Conservation (phyloP, 2,797 vertebrate genomes). For the Chaetophractus vellerosus region DNA sequence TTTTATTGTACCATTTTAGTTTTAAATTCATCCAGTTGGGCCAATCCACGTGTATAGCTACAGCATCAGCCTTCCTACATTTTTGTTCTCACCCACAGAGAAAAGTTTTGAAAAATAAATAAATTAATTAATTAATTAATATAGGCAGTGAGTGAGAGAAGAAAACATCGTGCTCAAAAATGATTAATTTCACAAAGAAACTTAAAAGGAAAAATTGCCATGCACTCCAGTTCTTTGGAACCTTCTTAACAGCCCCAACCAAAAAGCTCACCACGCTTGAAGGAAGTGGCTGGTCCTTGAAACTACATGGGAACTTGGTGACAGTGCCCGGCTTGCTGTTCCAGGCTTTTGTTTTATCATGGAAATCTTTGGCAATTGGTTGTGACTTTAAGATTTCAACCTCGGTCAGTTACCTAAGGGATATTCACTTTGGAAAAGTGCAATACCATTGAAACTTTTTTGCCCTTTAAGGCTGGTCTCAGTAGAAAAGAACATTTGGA, state of each 20-base stretch:
- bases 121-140: too few relatives aligned
- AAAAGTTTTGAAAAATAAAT: neutral
- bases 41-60: neutral
- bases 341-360: conserved; percentile 71
- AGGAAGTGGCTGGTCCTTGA: neutral
- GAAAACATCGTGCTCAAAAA: neutral
- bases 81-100: neutral
- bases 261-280: too few relatives aligned
- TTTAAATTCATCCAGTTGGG: neutral
- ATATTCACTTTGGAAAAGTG: neutral
- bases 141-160: neutral
- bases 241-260: neutral
- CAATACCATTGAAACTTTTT: neutral
- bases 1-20: neutral
- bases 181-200: neutral
- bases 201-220: neutral
- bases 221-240: neutral
- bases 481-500: neutral
- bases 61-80: neutral
- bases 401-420: neutral
- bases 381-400: conserved; percentile 74
- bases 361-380: conserved; percentile 70
- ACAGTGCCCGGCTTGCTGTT: conserved; percentile 65
- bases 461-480: neutral
- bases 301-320: conserved; percentile 33